phyloP scores from a whole-genome alignment of 2,113 vertebrate genomes.

The Notiomystis cincta region DNA sequence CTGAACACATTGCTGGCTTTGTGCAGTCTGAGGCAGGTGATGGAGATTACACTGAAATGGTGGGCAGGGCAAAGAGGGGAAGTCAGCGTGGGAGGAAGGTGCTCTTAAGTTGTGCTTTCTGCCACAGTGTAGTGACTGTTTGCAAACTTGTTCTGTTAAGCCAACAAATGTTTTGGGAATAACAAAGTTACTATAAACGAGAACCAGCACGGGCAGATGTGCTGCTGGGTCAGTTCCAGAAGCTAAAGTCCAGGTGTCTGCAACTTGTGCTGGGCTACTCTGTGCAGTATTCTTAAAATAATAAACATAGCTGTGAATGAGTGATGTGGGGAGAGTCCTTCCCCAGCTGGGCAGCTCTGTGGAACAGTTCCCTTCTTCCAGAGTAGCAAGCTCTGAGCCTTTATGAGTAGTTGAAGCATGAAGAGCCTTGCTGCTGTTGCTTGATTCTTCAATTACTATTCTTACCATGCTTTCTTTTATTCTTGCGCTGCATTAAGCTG shows the following conservation, averaged over 20 bases:
- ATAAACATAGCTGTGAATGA: neutral
- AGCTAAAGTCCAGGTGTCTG: neutral
- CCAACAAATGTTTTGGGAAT: neutral
- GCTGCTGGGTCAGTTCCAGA: neutral
- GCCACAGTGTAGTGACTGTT: neutral
- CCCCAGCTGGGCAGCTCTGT: neutral
- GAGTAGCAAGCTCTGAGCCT: neutral
- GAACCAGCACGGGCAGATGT: neutral
- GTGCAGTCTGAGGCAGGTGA: neutral
- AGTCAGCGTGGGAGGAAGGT: neutral
- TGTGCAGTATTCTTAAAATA: neutral
- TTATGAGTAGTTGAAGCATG: neutral
- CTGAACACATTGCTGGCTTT: neutral
- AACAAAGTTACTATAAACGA: neutral
- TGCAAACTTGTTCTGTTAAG: neutral
- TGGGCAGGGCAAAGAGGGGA: neutral
- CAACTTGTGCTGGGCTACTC: neutral
- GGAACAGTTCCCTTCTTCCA: neutral
- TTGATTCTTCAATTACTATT: neutral
- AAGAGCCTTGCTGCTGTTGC: neutral
- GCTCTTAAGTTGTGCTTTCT: neutral
- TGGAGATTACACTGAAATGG: fast-evolving
- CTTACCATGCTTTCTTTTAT: neutral
- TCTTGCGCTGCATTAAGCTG: neutral
- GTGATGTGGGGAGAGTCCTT: neutral